Evolutionary conservation across 2,888 invertebrate species (phyloP), one percentile per base, ranked within the genome.

Genomic region (Mayetiola destructor): DNA sequence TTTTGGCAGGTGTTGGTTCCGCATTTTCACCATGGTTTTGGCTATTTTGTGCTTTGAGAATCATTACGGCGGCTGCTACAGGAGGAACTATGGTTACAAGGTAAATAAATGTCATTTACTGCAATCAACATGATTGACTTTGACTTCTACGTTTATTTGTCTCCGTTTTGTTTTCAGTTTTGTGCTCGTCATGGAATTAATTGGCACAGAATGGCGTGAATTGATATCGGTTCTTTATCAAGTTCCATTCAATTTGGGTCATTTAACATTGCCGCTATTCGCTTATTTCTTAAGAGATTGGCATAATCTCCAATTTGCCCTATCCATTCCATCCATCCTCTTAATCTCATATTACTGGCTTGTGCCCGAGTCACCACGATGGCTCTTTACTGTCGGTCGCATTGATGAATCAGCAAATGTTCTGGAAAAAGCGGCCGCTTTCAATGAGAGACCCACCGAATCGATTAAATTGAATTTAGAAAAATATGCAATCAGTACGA

Each of bases 51-150:
- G 59, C 82, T 0, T 75, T 85, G 54, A 75, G 88, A 42, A 84
- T 88, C 66, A 65, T 87, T 20, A 77, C 82, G 14, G 88, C 85
- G 0, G 75, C 85, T 23, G 85, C 85, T 10, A 87, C 86, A 1
- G 88, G 87, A 52, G 89, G 89, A 36, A 85, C 85, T 0, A 90
- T 90, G 85, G 82, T 86, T 56, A 86, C 85, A 48, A 68, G 70
- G 70, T 69, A 58, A 57, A 56, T 30, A 6, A 27, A 6, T 14
- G 14, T 27, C 35, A 39, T 27, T 14, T 20, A 23, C 48, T 48
- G 12, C 32, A 32, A 9, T 9, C 6, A 9, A 32, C 12, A 32
- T n/a, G n/a, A n/a, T n/a, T n/a, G n/a, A n/a, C n/a, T n/a, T n/a
- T n/a, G n/a, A n/a, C n/a, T n/a, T n/a, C 21, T 23, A 14, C 21